Base-by-base conservation (phyloP, 2,888 invertebrate species). In the Heteromyza rotundicornis region DNA sequence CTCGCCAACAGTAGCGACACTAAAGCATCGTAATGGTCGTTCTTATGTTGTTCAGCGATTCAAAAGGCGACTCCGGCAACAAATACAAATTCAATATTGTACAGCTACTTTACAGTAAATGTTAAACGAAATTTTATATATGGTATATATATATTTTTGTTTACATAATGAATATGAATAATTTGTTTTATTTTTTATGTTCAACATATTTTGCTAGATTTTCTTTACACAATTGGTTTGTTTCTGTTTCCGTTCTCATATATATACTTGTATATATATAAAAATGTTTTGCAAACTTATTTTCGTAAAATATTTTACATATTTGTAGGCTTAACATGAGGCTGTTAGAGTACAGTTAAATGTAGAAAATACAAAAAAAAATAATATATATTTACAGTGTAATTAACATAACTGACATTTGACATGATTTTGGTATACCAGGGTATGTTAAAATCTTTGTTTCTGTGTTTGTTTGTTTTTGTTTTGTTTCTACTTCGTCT, bases 221-320 rank as follows among this genome's bases (percentile, higher is more conserved):
- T 40, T 40, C 40, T 27, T 27, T 27, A 47, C 19, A 22, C 50
- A 49, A 64, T 53, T 55, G 59, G 40, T n/a, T n/a, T n/a, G n/a
- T n/a, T n/a, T n/a, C n/a, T n/a, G n/a, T n/a, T n/a, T n/a, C n/a
- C n/a, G n/a, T 22, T 59, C 52, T 53, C 22, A 24, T 57, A 57
- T 36, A 35, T 52, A 51, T 57, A 32, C 32, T 60, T 51, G 54
- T 50, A 63, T 47, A 51, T 52, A 40, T 68, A 19, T 65, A 56
- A 54, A 60, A 70, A 58, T 65, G 65, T n/a, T n/a, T n/a, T 62
- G 63, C 68, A 32, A n/a, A 32, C 32, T 32, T 32, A 32, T 23
- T 44, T 56, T 44, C 22, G 32, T 32, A n/a, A n/a, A n/a, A n/a
- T n/a, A n/a, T n/a, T n/a, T n/a, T n/a, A n/a, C 32, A 8, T 32